Evolutionary conservation across 2,113 vertebrate genomes (phyloP).

Genomic region (Progne subis): DNA sequence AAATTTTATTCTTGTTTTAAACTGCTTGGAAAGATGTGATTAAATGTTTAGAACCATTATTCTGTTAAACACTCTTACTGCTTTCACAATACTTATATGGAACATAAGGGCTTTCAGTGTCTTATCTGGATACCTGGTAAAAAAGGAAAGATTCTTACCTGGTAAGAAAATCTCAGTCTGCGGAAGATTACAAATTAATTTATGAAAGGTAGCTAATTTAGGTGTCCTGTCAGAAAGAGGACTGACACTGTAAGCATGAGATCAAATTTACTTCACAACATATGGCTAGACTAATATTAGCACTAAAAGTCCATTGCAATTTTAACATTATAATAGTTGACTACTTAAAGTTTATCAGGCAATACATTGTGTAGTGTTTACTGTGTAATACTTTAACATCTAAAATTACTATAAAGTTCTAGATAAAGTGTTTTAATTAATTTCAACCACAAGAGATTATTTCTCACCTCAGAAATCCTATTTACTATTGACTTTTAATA

Average conservation of each 20-base stretch:
- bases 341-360: slow-evolving; percentile 11
- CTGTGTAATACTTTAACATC: background rate
- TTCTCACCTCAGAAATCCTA: background rate
- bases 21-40: background rate
- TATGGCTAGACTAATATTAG: background rate
- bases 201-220: background rate
- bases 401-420: background rate
- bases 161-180: background rate
- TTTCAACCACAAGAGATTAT: background rate
- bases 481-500: background rate
- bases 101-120: background rate
- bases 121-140: background rate
- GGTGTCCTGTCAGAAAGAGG: background rate
- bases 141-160: background rate
- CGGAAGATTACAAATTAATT: background rate
- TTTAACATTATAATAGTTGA: background rate
- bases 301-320: background rate
- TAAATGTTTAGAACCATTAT: background rate
- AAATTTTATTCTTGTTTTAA: background rate
- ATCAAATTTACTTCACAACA: background rate
- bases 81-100: background rate
- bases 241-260: background rate
- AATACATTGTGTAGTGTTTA: background rate
- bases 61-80: background rate
- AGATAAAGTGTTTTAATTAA: background rate